Conservation (phyloP, 2,113 vertebrate genomes). For the Cichladusa arquata region DNA sequence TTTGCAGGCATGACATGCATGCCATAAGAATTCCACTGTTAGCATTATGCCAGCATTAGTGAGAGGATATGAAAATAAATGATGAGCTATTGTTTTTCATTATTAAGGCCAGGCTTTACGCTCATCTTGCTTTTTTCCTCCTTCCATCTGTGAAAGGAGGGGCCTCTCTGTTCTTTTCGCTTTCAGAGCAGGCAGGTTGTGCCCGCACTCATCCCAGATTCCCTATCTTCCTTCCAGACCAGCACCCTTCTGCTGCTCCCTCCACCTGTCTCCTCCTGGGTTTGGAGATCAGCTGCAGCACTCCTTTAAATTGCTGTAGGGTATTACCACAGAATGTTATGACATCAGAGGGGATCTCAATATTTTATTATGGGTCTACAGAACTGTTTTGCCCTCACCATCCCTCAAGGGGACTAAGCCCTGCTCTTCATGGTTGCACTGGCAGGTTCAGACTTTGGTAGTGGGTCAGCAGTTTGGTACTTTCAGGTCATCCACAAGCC, state of each 20-base stretch:
- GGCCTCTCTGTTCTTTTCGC: background rate
- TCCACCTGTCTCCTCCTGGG: background rate
- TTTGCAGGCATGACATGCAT: constrained; percentile 63
- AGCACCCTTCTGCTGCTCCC: background rate
- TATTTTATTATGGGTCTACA: background rate
- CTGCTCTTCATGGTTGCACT: background rate
- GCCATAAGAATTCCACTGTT: constrained; percentile 55
- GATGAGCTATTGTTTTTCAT: constrained; percentile 58
- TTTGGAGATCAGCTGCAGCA: background rate
- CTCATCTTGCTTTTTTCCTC: background rate
- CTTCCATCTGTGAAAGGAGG: background rate
- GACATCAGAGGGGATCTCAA: background rate
- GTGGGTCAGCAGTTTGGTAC: background rate
- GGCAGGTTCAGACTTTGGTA: background rate
- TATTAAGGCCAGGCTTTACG: constrained; percentile 14
- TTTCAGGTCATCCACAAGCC: background rate
- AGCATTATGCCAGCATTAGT: constrained; percentile 59
- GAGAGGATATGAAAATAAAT: constrained; percentile 61
- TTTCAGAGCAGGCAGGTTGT: background rate
- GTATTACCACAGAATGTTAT: fast-evolving
- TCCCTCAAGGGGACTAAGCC: background rate
- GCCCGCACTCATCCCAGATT: background rate
- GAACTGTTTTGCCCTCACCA: background rate
- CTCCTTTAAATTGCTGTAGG: background rate
- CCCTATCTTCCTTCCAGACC: background rate